phyloP scores from a whole-genome alignment of 2,113 vertebrate species.

The Tyrannus savana region DNA sequence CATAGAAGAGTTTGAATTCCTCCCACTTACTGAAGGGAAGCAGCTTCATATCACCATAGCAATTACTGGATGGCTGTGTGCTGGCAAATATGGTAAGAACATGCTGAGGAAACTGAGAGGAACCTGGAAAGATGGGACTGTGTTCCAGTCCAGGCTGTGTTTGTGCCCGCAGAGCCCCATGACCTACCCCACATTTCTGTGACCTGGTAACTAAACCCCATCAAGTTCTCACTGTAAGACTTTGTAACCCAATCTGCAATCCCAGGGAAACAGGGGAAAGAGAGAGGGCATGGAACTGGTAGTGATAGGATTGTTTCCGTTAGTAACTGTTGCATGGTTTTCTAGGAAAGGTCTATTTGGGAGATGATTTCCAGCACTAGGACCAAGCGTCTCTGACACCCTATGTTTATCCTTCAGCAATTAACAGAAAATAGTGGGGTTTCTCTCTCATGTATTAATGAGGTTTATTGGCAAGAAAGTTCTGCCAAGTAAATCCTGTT shows the following conservation, averaged over 20 bases:
- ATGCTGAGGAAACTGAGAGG: background rate
- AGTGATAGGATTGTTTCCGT: background rate
- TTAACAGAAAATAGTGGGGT: background rate
- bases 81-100: slow-evolving; percentile 92
- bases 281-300: background rate
- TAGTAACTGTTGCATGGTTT: background rate
- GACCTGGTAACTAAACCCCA: background rate
- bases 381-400: background rate
- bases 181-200: background rate
- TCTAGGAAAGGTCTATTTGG: background rate
- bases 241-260: background rate
- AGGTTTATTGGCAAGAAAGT: slow-evolving; percentile 32
- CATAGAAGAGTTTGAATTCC: slow-evolving; percentile 95
- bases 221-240: accelerated
- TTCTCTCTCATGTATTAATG: background rate
- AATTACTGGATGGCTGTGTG: slow-evolving; percentile 93
- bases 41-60: slow-evolving; percentile 92
- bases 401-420: background rate
- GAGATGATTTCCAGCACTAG: background rate
- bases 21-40: slow-evolving; percentile 87
- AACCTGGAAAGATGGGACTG: background rate
- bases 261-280: background rate
- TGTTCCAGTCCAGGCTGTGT: background rate
- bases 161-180: background rate
- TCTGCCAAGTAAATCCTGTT: background rate